Evolutionary conservation across 2,888 invertebrate species (phyloP), one percentile per base, ranked within the genome.

Genomic region (Suillia variegata): DNA sequence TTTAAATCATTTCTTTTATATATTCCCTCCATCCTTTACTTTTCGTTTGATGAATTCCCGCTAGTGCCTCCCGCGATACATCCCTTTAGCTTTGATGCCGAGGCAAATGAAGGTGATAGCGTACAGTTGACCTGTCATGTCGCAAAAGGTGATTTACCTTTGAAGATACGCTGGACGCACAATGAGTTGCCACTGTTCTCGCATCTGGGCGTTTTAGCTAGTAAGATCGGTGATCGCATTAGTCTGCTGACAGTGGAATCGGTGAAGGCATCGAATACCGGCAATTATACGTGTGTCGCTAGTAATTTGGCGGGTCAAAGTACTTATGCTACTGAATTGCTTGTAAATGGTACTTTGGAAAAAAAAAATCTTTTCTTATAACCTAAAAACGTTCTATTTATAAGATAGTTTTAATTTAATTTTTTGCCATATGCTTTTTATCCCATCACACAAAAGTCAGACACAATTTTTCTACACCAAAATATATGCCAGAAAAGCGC

Each of bases 211-310:
- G 83, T 87, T 74, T 85, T 87, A 80, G 86, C 89, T 66, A 87
- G 86, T 78, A 87, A 86, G 78, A 87, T 85, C 26, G 86, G 87
- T 70, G 86, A 86, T 77, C 85, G 86, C 77, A 87, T 89, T 69
- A 89, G 88, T 70, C 85, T 85, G 70, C 85, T 87, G 77, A 88
- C 85, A 77, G 88, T 92, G 74, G 89, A 89, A 71, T 85, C 87
- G 62, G 90, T 89, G 66, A 87, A 87, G 74, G 88, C 87, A 67
- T 85, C 85, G 67, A 87, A 89, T 81, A 85, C 87, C 73, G 90
- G 90, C 77, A 87, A 87, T 80, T 90, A 88, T 79, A 86, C 87
- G 56, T 89, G 89, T 82, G 83, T 85, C 68, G 88, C 87, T 64
- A 84, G 83, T 73, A 89, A 89, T 80, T 81, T 82, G 71, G 88